These are phyloP conservation scores for Stramonita haemastoma DNA, from an alignment of 2,888 invertebrate genomes.

Conservation along the genomic window DNA sequence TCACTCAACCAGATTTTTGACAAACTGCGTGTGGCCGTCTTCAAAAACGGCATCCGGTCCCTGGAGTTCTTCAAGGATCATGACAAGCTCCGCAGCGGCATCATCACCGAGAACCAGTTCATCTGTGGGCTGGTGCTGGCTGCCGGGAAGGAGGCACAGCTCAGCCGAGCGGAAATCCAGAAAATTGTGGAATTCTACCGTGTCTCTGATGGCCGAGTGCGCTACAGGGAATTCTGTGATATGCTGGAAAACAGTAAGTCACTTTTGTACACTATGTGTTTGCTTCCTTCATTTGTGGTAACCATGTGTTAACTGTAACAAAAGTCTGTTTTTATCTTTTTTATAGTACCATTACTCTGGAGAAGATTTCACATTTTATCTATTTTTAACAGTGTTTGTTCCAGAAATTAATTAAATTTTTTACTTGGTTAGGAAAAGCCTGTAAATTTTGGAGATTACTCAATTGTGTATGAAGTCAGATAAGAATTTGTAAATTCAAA, in stretches of 20 bases:
- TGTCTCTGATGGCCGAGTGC: slow-evolving; percentile 72
- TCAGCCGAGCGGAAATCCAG: slow-evolving; percentile 74
- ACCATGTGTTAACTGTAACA: no score
- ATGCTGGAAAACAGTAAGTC: slow-evolving; percentile 76
- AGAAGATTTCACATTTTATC: no score
- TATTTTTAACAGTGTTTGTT: no score
- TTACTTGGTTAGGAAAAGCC: no score
- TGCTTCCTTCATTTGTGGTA: no score
- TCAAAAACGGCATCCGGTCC: slow-evolving; percentile 75
- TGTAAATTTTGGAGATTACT: no score
- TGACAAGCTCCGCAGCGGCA: slow-evolving; percentile 74
- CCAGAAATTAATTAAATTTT: no score
- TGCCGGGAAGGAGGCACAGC: slow-evolving; percentile 76
- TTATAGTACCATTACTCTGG: no score
- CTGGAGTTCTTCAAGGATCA: slow-evolving; percentile 77
- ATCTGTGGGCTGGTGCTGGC: slow-evolving; percentile 75
- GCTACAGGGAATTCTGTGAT: slow-evolving; percentile 77
- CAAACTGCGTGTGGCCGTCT: slow-evolving; percentile 74
- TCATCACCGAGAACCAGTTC: slow-evolving; percentile 78
- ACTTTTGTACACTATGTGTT: neutral
- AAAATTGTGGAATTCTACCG: slow-evolving; percentile 75
- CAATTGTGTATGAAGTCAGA: no score
- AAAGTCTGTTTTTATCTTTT: no score
- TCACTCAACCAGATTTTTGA: slow-evolving; percentile 76
- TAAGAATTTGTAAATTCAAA: no score